Conservation (phyloP, 1,140 invertebrate genomes). For the Drosophila subobscura region DNA sequence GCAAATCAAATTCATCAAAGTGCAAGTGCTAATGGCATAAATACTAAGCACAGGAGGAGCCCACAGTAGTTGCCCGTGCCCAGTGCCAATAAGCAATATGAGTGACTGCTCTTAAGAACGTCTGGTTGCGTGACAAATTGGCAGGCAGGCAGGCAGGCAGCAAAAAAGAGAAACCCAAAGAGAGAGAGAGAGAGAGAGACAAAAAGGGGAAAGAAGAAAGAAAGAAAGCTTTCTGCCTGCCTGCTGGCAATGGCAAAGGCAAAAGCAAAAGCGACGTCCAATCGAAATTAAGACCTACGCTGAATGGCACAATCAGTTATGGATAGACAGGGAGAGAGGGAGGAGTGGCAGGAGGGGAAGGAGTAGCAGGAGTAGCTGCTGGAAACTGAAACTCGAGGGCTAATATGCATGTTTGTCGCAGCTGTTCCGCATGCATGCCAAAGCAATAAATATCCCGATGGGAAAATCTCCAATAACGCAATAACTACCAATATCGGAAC, state of each 20-base stretch:
- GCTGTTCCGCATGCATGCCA: slow-evolving; percentile 78
- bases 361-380: background rate
- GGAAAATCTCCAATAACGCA: slow-evolving; percentile 80
- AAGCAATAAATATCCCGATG: slow-evolving; percentile 79
- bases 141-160: slow-evolving; percentile 35
- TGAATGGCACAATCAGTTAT: slow-evolving; percentile 49
- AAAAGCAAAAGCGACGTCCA: slow-evolving; percentile 44
- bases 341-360: background rate
- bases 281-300: slow-evolving; percentile 72
- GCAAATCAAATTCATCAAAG: slow-evolving; percentile 71
- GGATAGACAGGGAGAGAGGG: background rate
- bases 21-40: slow-evolving; percentile 80
- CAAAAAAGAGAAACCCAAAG: slow-evolving; percentile 8
- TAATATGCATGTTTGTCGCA: slow-evolving; percentile 82
- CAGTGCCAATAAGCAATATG: slow-evolving; percentile 59
- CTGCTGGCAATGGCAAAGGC: slow-evolving; percentile 36
- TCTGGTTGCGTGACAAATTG: slow-evolving; percentile 74
- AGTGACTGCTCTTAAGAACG: slow-evolving; percentile 65
- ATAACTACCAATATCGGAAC: slow-evolving; percentile 78
- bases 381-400: slow-evolving; percentile 27
- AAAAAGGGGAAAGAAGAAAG: slow-evolving; percentile 15
- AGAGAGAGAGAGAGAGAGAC: slow-evolving; percentile 3
- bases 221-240: slow-evolving; percentile 4
- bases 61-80: background rate
- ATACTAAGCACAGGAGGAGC: slow-evolving; percentile 54